Percentiles rank a stretch among this genome's conserved stretches.
Evolutionary conservation across 2,797 vertebrate genomes (phyloP).

Genomic region (Basileuterus tristriatus): DNA sequence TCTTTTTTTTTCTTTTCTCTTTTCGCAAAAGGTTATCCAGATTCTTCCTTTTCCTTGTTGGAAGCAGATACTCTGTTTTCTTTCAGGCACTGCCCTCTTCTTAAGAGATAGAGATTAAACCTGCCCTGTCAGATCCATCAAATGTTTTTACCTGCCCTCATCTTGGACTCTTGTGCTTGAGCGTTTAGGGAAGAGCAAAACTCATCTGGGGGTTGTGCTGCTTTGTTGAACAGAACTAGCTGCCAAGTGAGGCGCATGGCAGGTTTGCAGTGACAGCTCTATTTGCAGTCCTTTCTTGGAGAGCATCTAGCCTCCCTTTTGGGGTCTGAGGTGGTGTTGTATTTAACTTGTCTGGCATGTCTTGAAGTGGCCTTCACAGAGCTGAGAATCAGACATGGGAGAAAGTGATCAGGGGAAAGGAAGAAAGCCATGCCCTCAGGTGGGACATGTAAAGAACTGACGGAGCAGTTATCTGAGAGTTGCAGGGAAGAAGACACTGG

Average conservation of each 20-base stretch:
- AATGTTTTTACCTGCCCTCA: not conserved
- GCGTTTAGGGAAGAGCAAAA: not conserved
- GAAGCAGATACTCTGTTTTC: not conserved
- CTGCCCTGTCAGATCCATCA: not conserved
- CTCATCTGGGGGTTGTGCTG: not conserved
- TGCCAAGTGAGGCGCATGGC: not conserved
- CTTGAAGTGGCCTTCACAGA: not conserved
- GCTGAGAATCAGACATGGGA: not conserved
- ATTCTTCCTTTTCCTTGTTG: not conserved
- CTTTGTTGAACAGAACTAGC: not conserved
- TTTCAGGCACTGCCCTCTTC: not conserved
- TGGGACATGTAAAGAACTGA: not conserved
- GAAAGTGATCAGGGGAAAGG: not conserved
- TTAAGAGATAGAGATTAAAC: not conserved
- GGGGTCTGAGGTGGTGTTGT: not conserved
- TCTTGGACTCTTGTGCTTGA: not conserved
- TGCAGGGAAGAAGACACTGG: not conserved
- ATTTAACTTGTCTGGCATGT: not conserved
- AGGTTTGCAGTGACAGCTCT: not conserved
- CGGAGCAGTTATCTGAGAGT: not conserved
- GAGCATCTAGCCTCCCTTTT: not conserved
- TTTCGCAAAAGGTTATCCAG: not conserved
- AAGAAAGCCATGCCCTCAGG: not conserved
- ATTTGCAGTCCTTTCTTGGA: not conserved
- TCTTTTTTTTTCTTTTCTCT: accelerated